A percentile compares a stretch with the other conserved stretches of the same genome.
phyloP scores from a whole-genome alignment of 2,888 invertebrate genomes.

The Amiota minor region DNA sequence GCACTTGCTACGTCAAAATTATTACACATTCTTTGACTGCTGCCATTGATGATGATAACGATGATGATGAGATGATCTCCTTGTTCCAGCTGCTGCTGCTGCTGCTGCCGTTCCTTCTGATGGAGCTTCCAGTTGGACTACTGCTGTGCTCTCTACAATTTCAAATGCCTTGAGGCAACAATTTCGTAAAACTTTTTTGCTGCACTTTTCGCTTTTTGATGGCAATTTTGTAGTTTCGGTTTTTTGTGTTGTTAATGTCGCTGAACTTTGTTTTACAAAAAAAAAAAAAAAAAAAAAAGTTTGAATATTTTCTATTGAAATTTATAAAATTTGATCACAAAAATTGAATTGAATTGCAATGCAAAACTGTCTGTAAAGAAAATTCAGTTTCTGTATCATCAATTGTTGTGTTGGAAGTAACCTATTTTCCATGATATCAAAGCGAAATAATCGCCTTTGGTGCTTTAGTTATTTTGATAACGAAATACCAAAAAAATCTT shows the following conservation, averaged over 20 bases:
- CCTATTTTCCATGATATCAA: no score
- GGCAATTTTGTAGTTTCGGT: constrained; percentile 31
- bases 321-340: constrained; percentile 13
- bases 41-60: neutral
- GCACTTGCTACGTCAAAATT: constrained; percentile 28
- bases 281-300: no score
- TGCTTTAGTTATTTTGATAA: no score
- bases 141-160: constrained; percentile 14
- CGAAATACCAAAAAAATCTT: no score
- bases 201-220: constrained; percentile 28
- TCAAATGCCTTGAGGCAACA: constrained; percentile 12
- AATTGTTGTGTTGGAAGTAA: no score
- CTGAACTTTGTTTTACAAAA: neutral
- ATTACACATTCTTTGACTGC: constrained; percentile 21
- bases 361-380: no score
- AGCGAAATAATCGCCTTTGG: no score
- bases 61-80: constrained; percentile 54
- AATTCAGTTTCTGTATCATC: no score
- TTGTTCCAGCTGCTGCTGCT: constrained; percentile 26
- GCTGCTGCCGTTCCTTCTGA: constrained; percentile 29
- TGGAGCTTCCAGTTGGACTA: constrained; percentile 13
- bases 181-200: constrained; percentile 9
- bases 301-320: constrained; percentile 4
- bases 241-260: constrained; percentile 15
- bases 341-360: neutral